Conservation (phyloP, 2,888 invertebrate genomes). For the Monoplex corrugatus region DNA sequence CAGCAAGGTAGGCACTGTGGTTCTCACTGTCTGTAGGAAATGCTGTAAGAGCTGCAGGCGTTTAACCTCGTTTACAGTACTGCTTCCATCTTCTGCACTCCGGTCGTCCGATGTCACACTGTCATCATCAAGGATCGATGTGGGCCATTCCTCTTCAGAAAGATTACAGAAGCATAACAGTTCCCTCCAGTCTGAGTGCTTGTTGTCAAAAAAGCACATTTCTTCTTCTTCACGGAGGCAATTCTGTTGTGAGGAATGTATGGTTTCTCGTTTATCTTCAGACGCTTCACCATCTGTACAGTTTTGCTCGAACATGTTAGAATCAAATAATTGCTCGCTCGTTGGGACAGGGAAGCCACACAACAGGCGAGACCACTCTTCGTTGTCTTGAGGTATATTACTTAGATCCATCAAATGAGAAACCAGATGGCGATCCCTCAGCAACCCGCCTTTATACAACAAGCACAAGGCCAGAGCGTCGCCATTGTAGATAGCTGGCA, state of each 20-base stretch:
- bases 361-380: not conserved
- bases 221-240: not conserved
- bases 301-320: not conserved
- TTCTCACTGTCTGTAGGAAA: not conserved
- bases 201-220: not conserved
- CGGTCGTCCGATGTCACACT: too few relatives aligned
- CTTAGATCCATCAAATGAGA: not conserved
- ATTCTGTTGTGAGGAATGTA: not conserved
- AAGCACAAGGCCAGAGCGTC: not conserved
- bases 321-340: not conserved
- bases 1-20: not conserved
- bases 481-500: not conserved
- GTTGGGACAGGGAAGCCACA: not conserved
- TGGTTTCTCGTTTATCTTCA: not conserved
- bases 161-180: not conserved
- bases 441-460: not conserved
- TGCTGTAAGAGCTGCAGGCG: not conserved
- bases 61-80: not conserved
- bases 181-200: not conserved
- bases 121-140: not conserved
- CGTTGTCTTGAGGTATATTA: not conserved
- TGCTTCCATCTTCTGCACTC: not conserved
- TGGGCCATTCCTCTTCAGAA: not conserved
- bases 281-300: not conserved
- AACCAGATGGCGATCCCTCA: not conserved